Percentiles rank a stretch among this genome's conserved stretches.
These are phyloP conservation scores for Rhynchotus rufescens DNA, from an alignment of 2,797 vertebrate species.

Conservation along the genomic window DNA sequence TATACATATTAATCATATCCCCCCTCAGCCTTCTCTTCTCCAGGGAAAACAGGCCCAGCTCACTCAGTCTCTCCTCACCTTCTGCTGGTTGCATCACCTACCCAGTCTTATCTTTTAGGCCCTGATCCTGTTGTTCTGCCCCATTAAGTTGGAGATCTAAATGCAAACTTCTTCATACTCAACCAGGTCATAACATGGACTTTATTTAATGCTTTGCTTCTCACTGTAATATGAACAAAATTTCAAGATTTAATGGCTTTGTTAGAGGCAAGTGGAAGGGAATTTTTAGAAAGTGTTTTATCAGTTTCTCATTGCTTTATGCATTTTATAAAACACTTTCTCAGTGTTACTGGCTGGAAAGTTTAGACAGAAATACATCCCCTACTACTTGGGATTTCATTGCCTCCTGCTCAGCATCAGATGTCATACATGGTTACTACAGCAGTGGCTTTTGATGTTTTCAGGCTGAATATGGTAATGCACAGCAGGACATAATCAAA, in stretches of 20 bases:
- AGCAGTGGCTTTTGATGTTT: constrained; percentile 34
- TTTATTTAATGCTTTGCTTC: not conserved
- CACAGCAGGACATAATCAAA: constrained; percentile 51
- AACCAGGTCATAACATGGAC: not conserved
- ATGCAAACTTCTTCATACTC: not conserved
- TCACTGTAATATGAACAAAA: not conserved
- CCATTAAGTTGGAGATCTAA: not conserved
- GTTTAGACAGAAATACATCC: constrained; percentile 4
- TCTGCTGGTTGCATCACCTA: not conserved
- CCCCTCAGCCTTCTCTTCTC: too few relatives aligned
- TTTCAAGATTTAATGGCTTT: not conserved
- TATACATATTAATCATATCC: too few relatives aligned
- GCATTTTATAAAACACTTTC: not conserved
- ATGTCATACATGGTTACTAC: not conserved
- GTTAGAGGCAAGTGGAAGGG: not conserved
- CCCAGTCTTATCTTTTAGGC: not conserved
- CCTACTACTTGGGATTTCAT: not conserved
- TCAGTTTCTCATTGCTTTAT: not conserved
- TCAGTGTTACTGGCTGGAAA: not conserved
- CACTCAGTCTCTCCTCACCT: too few relatives aligned
- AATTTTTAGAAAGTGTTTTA: constrained; percentile 16
- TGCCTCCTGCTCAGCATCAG: constrained; percentile 16
- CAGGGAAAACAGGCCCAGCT: too few relatives aligned
- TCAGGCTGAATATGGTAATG: constrained; percentile 16
- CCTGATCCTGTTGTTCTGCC: not conserved